Evolutionary conservation across 2,888 invertebrate species (phyloP).

Genomic region (Spisula subtruncata): DNA sequence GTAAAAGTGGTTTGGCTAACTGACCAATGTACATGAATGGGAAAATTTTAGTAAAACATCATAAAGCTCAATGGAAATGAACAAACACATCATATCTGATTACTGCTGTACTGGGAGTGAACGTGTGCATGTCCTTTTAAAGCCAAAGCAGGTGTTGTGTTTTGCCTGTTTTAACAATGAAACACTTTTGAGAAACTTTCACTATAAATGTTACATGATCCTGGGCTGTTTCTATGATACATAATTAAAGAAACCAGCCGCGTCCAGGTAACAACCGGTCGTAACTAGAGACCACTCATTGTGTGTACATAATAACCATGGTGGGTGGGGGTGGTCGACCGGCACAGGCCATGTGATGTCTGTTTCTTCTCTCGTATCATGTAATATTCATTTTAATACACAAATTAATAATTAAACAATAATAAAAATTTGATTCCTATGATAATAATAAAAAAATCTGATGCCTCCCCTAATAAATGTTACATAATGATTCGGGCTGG

Average conservation of each 20-base stretch:
- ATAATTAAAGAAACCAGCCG: not conserved
- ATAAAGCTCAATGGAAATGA: no score
- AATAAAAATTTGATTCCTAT: no score
- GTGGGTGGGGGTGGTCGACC: not conserved
- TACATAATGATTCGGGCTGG: not conserved
- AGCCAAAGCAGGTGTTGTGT: not conserved
- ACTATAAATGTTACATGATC: not conserved
- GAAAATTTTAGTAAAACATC: no score
- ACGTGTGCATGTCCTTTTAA: not conserved
- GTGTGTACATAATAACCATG: constrained; percentile 7
- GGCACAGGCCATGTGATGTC: not conserved
- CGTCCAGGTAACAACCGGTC: constrained; percentile 7
- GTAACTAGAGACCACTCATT: constrained; percentile 6
- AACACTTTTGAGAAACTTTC: not conserved
- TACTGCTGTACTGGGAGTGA: not conserved
- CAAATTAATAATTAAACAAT: not conserved
- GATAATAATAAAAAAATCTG: no score
- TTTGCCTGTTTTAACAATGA: constrained; percentile 12
- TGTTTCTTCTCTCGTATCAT: not conserved
- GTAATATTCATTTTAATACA: not conserved
- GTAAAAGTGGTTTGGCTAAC: no score
- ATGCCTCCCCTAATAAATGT: not conserved
- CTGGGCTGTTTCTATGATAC: not conserved
- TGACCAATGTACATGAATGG: no score
- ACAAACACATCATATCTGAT: not conserved